A percentile compares a stretch with the other conserved stretches of the same genome.
Evolutionary conservation across 2,113 vertebrate genomes (phyloP).

Genomic region (Polyodon spathula): DNA sequence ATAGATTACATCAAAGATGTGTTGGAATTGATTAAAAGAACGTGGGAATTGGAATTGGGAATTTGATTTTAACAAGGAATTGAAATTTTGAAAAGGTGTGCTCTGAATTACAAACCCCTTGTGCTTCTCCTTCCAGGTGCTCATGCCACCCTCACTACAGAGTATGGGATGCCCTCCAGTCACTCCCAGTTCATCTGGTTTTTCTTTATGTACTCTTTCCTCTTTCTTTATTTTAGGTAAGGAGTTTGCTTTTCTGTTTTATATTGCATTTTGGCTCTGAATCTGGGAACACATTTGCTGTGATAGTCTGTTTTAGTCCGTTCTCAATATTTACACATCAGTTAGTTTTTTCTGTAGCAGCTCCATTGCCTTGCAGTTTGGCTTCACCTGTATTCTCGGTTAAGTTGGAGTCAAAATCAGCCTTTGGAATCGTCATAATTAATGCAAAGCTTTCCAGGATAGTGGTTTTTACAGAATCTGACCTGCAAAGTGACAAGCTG

Average conservation of each 20-base stretch:
- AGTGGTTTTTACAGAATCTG: too few relatives aligned
- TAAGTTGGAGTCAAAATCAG: neutral
- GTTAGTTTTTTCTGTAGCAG: neutral
- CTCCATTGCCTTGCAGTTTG: neutral
- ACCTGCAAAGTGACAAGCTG: too few relatives aligned
- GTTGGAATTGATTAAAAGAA: too few relatives aligned
- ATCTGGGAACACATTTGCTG: neutral
- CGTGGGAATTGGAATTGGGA: too few relatives aligned
- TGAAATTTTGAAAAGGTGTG: too few relatives aligned
- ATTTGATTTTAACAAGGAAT: too few relatives aligned
- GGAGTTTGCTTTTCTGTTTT: constrained; percentile 21
- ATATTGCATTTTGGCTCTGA: neutral
- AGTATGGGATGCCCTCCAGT: constrained; percentile 96
- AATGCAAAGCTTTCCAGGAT: neutral
- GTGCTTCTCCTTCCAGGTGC: constrained; percentile 56
- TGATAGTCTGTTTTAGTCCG: neutral
- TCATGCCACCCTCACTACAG: constrained; percentile 68
- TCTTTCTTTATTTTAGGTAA: constrained; percentile 98
- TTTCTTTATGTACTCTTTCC: constrained; percentile 96
- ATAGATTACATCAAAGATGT: too few relatives aligned
- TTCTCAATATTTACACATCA: neutral
- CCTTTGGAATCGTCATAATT: neutral
- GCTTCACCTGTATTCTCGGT: neutral
- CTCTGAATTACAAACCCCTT: neutral
- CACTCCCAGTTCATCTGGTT: constrained; percentile 98